Evolutionary conservation across 1,140 invertebrate species (phyloP).

Genomic region (Batillaria attramentaria): DNA sequence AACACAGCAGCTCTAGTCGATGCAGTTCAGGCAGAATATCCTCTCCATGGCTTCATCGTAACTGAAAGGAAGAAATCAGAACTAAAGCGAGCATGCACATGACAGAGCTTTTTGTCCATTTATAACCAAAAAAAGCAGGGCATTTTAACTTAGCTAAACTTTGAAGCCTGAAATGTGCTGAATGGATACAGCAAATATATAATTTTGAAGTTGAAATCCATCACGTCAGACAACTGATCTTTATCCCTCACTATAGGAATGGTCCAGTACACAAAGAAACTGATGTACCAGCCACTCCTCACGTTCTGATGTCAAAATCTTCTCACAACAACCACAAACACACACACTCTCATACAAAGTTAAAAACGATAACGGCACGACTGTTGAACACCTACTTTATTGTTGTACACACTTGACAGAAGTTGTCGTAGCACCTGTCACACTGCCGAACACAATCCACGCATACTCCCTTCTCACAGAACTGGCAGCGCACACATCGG

Average conservation of each 20-base stretch:
- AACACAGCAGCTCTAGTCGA: background rate
- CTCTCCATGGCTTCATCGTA: slow-evolving; percentile 5
- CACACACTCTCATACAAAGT: too few relatives aligned
- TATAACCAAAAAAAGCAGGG: background rate
- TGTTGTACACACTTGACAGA: background rate
- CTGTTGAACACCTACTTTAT: slow-evolving; percentile 4
- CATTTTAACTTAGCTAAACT: too few relatives aligned
- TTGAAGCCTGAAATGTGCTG: background rate
- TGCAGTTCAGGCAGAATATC: background rate
- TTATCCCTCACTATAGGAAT: background rate
- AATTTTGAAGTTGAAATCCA: background rate
- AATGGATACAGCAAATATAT: background rate
- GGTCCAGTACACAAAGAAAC: background rate
- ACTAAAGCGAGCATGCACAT: background rate
- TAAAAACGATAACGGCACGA: too few relatives aligned
- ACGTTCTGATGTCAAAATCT: background rate
- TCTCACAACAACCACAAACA: too few relatives aligned
- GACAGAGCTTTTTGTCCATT: background rate
- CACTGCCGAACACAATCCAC: slow-evolving; percentile 2
- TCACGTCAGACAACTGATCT: background rate
- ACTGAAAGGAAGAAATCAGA: background rate
- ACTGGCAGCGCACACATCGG: background rate
- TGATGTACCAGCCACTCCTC: background rate
- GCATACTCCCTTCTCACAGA: background rate
- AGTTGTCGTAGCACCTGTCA: background rate